Evolutionary conservation across 1,140 invertebrate species (phyloP).

Genomic region (Platyscapa corneri): DNA sequence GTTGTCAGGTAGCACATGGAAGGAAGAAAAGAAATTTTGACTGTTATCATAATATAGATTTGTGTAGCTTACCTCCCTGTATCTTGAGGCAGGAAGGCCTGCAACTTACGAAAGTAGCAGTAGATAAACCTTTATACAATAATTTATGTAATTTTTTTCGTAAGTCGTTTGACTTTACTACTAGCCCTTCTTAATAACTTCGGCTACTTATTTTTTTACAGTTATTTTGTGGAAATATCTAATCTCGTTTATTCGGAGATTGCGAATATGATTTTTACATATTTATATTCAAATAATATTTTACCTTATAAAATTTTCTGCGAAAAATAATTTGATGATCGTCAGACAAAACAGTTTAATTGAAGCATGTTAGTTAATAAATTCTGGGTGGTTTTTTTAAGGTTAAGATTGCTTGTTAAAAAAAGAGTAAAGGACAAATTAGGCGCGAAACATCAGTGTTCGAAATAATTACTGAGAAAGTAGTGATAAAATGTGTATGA

Average conservation of each 20-base stretch:
- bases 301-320: not conserved
- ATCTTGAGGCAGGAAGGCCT: not conserved
- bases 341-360: not conserved
- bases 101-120: not conserved
- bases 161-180: not conserved
- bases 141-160: slow-evolving; percentile 8
- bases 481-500: not conserved
- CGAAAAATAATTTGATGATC: no score
- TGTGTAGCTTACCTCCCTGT: no score
- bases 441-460: not conserved
- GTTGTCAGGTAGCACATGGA: not conserved
- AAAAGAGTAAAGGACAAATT: not conserved
- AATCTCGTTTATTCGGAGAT: not conserved
- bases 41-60: slow-evolving; percentile 44
- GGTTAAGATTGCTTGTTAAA: slow-evolving; percentile 16
- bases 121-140: not conserved
- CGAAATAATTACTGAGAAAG: not conserved
- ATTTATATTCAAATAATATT: not conserved
- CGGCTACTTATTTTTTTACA: slow-evolving; percentile 27
- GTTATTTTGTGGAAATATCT: not conserved
- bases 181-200: not conserved
- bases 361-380: not conserved
- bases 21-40: slow-evolving; percentile 33
- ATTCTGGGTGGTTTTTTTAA: not conserved
- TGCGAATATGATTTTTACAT: not conserved